A percentile compares a stretch with the other conserved stretches of the same genome.
Conservation (phyloP, 2,888 invertebrate genomes). For the Ectemnius lituratus region DNA sequence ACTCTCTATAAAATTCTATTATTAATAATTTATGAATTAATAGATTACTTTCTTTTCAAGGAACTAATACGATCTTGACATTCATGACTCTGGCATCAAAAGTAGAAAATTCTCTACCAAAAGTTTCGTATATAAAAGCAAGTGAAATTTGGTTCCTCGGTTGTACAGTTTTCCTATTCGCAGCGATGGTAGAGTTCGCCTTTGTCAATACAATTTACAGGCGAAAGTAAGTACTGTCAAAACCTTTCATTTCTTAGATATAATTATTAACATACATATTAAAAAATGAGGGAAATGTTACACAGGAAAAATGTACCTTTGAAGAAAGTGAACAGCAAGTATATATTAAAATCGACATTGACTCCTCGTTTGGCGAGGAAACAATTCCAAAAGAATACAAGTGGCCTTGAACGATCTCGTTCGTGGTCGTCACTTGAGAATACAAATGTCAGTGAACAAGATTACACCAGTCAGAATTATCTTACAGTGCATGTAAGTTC, state of each 20-base stretch:
- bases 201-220: slow-evolving; percentile 94
- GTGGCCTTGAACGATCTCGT: slow-evolving; percentile 83
- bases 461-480: slow-evolving; percentile 84
- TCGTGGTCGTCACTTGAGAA: slow-evolving; percentile 86
- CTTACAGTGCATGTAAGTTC: slow-evolving; percentile 86
- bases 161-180: slow-evolving; percentile 91
- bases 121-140: slow-evolving; percentile 93
- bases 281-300: background rate
- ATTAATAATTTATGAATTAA: background rate
- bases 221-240: slow-evolving; percentile 82
- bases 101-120: slow-evolving; percentile 90
- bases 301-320: slow-evolving; percentile 84
- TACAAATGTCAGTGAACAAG: slow-evolving; percentile 80
- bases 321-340: slow-evolving; percentile 89
- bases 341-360: slow-evolving; percentile 89
- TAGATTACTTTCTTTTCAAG: slow-evolving; percentile 76
- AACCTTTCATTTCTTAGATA: background rate
- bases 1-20: no score
- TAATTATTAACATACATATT: background rate
- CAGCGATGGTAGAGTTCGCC: slow-evolving; percentile 91
- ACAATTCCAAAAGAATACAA: slow-evolving; percentile 83
- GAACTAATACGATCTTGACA: slow-evolving; percentile 91
- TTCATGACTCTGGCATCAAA: slow-evolving; percentile 93
- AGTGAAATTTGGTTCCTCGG: slow-evolving; percentile 94
- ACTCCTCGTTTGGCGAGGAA: slow-evolving; percentile 88